A percentile compares a stretch with the other conserved stretches of the same genome.
Conservation (phyloP, 2,113 vertebrate genomes). For the Aplodontia rufa region DNA sequence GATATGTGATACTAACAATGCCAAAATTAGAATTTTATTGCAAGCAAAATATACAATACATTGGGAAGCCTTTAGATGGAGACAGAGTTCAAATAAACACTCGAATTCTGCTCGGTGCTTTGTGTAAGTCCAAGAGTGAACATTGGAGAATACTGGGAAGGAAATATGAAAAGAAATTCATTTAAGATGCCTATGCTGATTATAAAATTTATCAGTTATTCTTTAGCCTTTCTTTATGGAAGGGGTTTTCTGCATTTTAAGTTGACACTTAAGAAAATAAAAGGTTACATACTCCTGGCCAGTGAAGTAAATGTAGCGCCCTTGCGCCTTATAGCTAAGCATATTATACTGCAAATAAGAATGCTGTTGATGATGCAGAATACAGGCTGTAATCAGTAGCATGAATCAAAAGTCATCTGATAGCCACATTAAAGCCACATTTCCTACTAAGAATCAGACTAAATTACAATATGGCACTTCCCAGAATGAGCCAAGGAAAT, state of each 20-base stretch:
- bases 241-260: constrained; percentile 70
- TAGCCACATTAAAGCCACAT: constrained; percentile 80
- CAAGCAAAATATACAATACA: constrained; percentile 74
- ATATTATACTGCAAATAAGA: constrained; percentile 80
- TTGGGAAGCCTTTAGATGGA: constrained; percentile 93
- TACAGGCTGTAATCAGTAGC: constrained; percentile 78
- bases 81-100: constrained; percentile 92
- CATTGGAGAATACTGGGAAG: constrained; percentile 65
- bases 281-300: constrained; percentile 74
- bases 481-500: constrained; percentile 81
- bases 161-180: constrained; percentile 68
- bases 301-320: constrained; percentile 78
- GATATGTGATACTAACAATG: constrained; percentile 38
- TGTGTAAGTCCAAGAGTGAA: constrained; percentile 67
- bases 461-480: constrained; percentile 80
- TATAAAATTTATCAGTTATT: constrained; percentile 69
- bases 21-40: constrained; percentile 38
- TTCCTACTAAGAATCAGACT: constrained; percentile 83
- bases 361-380: constrained; percentile 73
- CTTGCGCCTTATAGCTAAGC: constrained; percentile 69
- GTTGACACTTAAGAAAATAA: constrained; percentile 70
- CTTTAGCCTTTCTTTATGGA: constrained; percentile 72
- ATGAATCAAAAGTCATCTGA: constrained; percentile 83
- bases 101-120: constrained; percentile 67
- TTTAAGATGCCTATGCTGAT: constrained; percentile 58